Base-by-base conservation (phyloP, 2,113 vertebrate species). In the Phylloscopus trochiloides region DNA sequence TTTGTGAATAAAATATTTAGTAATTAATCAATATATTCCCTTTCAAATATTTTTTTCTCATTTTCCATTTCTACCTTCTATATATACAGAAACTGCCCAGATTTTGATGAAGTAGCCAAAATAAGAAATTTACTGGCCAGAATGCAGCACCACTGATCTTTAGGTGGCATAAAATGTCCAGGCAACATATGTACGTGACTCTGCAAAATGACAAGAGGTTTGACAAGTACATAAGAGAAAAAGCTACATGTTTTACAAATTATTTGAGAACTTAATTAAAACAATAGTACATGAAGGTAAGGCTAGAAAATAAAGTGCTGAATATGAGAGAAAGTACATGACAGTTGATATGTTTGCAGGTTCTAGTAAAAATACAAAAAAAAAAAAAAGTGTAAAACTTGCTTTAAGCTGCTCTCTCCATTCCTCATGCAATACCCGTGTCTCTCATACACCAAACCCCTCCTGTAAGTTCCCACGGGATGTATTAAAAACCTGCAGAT, bases 1-100 rank as follows among this genome's bases (percentile, higher is more conserved):
- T 99, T 98, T 99, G 98, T 99, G 99, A 99, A 99, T 99, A 99
- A 99, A 99, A 99, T 99, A 99, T 99, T 99, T 98, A 98, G 97
- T 98, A 98, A 98, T 98, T 98, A 98, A 97, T 97, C 98, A 99
- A 99, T 99, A 99, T 99, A 99, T 99, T 99, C 99, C 99, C 98
- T 98, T 98, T 99, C 98, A 98, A 99, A 99, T 99, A 99, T 98
- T 98, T 94, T 92, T 99, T 98, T 99, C 98, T 98, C 97, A 97
- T 98, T 98, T 98, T 98, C 98, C 98, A 98, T 98, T 97, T 98
- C 98, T 98, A 98, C 99, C 98, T 99, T 99, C 98, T 98, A 98
- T 99, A 98, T 99, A 98, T 99, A 99, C 98, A 99, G 98, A 99
- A 99, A 99, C 98, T 98, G 98, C 98, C 99, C 98, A 96, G 91